Conservation (phyloP, 2,888 invertebrate genomes). For the Phyllotreta striolata region DNA sequence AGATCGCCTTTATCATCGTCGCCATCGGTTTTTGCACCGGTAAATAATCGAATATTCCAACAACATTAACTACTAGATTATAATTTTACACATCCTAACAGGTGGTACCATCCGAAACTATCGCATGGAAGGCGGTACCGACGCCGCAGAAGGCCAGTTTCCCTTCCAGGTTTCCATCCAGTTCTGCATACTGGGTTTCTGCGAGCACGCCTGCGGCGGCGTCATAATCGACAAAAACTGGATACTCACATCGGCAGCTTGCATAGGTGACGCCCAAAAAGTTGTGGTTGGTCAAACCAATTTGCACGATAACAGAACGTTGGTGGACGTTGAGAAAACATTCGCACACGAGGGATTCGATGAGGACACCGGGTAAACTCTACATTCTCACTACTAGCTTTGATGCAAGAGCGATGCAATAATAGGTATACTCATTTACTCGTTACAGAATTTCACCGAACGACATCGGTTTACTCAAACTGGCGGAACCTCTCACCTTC, state of each 20-base stretch:
- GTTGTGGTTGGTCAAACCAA: constrained; percentile 50
- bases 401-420: too few species aligned
- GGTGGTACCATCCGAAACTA: too few species aligned
- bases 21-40: too few species aligned
- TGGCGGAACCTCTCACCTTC: constrained; percentile 53
- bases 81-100: too few species aligned
- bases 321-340: not conserved
- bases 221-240: constrained; percentile 53
- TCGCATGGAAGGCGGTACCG: constrained; percentile 44
- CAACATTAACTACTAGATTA: too few species aligned
- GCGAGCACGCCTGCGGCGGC: constrained; percentile 59
- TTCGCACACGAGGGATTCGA: not conserved
- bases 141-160: constrained; percentile 60
- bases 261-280: constrained; percentile 52
- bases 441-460: constrained; percentile 51
- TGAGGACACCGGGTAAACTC: not conserved
- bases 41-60: too few species aligned
- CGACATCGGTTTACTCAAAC: constrained; percentile 64
- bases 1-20: too few species aligned
- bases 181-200: constrained; percentile 40
- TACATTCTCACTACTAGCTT: too few species aligned
- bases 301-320: constrained; percentile 36
- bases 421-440: not conserved
- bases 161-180: constrained; percentile 63
- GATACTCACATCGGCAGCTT: constrained; percentile 61